A percentile compares a stretch with the other conserved stretches of the same genome.
Evolutionary conservation across 2,797 vertebrate genomes (phyloP).

Genomic region (Acanthurus leucopareius): DNA sequence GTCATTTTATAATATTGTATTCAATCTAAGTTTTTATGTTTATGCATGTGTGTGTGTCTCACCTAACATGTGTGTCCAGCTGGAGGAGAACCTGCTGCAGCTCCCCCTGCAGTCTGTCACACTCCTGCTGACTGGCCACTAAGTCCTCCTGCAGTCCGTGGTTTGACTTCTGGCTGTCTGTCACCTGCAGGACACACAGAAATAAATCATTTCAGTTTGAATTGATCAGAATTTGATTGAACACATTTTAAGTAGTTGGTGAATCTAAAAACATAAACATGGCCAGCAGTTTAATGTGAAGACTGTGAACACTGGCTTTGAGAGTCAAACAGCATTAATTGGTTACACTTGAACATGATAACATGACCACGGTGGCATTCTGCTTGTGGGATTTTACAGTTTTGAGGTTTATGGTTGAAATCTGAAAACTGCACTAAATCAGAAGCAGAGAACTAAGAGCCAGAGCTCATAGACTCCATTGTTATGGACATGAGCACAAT

Average conservation of each 20-base stretch:
- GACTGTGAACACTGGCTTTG: neutral
- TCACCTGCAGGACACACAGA: conserved; percentile 61
- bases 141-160: conserved; percentile 88
- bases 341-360: neutral
- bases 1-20: neutral
- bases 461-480: neutral
- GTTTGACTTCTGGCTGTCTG: conserved; percentile 75
- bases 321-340: neutral
- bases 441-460: too few species aligned
- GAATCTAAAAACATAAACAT: neutral
- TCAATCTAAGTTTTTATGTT: neutral
- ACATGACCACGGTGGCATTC: neutral
- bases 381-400: too few species aligned
- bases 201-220: neutral
- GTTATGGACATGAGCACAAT: conserved; percentile 1
- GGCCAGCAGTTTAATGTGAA: neutral
- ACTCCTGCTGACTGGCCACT: conserved; percentile 86
- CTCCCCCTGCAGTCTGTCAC: conserved; percentile 88
- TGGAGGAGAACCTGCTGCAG: conserved; percentile 88
- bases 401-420: too few species aligned
- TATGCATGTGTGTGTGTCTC: conserved; percentile 31
- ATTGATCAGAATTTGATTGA: neutral
- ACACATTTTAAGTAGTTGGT: neutral
- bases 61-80: conserved; percentile 90
- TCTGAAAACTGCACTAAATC: too few species aligned